phyloP scores from a whole-genome alignment of 2,888 invertebrate species.

The Yponomeuta cagnagella region DNA sequence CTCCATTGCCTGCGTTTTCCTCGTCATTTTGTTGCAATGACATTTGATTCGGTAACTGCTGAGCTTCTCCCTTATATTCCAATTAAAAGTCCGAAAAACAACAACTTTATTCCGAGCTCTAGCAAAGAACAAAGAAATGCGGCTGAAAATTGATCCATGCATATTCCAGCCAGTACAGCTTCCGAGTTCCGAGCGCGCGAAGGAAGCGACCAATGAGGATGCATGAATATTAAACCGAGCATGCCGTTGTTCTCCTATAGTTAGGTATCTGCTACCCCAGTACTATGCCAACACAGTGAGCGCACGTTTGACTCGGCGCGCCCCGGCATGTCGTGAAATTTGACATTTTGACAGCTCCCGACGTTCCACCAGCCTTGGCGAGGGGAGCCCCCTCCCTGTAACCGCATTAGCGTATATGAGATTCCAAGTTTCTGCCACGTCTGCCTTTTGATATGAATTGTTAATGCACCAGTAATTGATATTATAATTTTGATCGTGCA shows the following conservation, averaged over 20 bases:
- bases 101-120: constrained; percentile 28
- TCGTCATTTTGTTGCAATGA: background rate
- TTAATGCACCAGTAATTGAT: constrained; percentile 75
- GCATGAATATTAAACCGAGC: constrained; percentile 67
- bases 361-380: constrained; percentile 56
- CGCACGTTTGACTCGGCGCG: constrained; percentile 72
- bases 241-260: constrained; percentile 37
- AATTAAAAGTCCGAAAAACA: background rate
- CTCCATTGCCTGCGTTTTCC: constrained; percentile 40
- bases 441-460: constrained; percentile 73
- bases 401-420: constrained; percentile 64
- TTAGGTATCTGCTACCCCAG: constrained; percentile 21
- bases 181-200: constrained; percentile 31
- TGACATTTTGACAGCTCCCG: constrained; percentile 77
- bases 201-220: constrained; percentile 64
- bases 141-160: constrained; percentile 64
- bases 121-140: background rate
- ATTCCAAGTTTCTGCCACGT: constrained; percentile 69
- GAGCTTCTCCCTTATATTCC: background rate
- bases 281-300: constrained; percentile 56
- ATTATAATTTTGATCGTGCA: constrained; percentile 70
- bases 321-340: constrained; percentile 73
- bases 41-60: background rate
- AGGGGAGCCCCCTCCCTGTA: constrained; percentile 44
- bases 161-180: constrained; percentile 58